phyloP scores from a whole-genome alignment of 2,888 invertebrate species.

The Strigamia crassipes region DNA sequence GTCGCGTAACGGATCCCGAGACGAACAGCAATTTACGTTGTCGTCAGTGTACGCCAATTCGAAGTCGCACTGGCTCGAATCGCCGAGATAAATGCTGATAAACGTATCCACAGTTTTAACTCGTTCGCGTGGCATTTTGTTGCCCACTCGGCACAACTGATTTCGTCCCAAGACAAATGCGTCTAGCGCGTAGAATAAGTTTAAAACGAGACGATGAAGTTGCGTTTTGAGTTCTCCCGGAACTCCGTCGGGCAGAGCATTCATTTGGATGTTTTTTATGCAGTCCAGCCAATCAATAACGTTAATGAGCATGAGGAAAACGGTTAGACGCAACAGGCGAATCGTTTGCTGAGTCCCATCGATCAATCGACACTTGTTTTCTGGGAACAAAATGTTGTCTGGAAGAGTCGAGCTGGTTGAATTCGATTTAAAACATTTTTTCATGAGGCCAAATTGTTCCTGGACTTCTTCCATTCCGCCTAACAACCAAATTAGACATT shows the following conservation, averaged over 20 bases:
- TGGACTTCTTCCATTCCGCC: background rate
- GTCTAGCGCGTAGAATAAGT: background rate
- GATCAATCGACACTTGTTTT: background rate
- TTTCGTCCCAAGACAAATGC: background rate
- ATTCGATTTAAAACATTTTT: background rate
- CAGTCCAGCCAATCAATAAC: background rate
- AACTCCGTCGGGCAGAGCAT: background rate
- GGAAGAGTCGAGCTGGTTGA: background rate
- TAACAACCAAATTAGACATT: background rate
- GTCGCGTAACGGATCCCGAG: background rate
- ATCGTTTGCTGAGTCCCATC: background rate
- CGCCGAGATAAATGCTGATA: background rate
- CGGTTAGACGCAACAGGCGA: background rate
- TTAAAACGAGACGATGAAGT: background rate
- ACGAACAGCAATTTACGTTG: no score
- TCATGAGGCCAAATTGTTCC: background rate
- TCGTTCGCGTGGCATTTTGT: background rate
- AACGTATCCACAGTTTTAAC: background rate
- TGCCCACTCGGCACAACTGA: conserved; percentile 14
- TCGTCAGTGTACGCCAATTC: background rate
- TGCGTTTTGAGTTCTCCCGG: background rate
- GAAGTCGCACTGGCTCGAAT: background rate
- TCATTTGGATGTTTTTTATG: conserved; percentile 1
- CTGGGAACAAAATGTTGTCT: background rate
- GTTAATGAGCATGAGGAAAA: background rate